A percentile compares a stretch with the other conserved stretches of the same genome.
phyloP scores from a whole-genome alignment of 1,140 invertebrate genomes.

The Heliothis virescens region DNA sequence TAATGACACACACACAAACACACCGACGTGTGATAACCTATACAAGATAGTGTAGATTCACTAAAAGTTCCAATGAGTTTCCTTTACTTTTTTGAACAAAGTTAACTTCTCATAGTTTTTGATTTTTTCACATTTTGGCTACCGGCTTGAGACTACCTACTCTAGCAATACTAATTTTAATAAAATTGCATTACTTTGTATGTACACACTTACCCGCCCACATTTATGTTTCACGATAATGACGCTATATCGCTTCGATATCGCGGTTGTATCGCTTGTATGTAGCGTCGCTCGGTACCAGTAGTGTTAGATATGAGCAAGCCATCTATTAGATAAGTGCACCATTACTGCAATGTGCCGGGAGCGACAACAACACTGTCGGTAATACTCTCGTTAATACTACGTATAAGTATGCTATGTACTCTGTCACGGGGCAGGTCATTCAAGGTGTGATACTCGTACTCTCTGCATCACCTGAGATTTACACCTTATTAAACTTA shows the following conservation, averaged over 20 bases:
- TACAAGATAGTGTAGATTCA: not conserved
- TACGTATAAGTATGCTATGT: too few species aligned
- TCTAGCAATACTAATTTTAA: not conserved
- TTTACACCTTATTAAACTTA: too few species aligned
- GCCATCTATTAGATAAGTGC: constrained; percentile 26
- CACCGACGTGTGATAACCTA: not conserved
- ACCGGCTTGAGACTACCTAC: not conserved
- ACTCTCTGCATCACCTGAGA: too few species aligned
- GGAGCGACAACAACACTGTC: not conserved
- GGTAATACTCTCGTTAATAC: too few species aligned
- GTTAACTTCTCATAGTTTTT: too few species aligned
- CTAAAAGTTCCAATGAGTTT: too few species aligned
- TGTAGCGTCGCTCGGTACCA: not conserved
- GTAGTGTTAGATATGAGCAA: not conserved
- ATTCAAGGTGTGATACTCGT: too few species aligned
- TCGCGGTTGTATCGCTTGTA: not conserved
- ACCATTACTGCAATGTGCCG: constrained; percentile 5
- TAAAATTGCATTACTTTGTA: not conserved
- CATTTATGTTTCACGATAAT: not conserved
- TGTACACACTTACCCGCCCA: too few species aligned
- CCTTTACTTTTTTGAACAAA: too few species aligned
- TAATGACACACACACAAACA: not conserved
- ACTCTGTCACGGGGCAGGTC: too few species aligned
- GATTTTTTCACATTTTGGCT: too few species aligned
- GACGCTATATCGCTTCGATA: not conserved